Base-by-base conservation (phyloP, 37 sponge, comb jelly and placozoan species). In the Chondrosia reniformis region DNA sequence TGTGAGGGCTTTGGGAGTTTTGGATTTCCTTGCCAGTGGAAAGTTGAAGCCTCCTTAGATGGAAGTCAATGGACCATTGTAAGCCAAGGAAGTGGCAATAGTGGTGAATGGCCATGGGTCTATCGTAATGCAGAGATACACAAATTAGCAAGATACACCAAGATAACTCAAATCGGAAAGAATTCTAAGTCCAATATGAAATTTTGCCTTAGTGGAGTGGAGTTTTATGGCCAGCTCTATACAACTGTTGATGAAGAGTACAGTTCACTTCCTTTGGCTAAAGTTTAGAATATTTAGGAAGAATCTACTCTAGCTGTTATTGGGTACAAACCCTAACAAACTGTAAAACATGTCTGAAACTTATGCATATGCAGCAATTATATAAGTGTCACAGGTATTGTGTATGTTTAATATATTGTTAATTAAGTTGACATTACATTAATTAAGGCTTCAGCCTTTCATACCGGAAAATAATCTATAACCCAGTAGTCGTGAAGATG, bases 161-260 rank as follows among this genome's bases (percentile, higher is more conserved):
- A 45, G 21, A 45, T 77, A 19, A 57, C 56, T 33, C 78, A 57
- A 25, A 42, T 77, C 17, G 78, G 78, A 10, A 9, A 22, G 61
- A 77, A 77, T 36, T 30, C 42, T 7, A 45, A 32, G 15, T 42
- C 44, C 0, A 77, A 77, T 36, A 7, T 59, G 25, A 56, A 30
- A 43, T 39, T 77, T 62, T 77, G 78, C 36, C 78, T 77, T 62
- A 77, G 62, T 77, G 78, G 78, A 9, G 28, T 77, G 13, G 78
- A 77, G 42, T 33, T 77, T 12, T 77, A 59, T 49, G 78, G 78
- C 33, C 6, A 77, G 13, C 43, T 77, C n/a, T 77, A 77, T 41
- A 46, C 37, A n/a, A 59, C 78, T 21, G 34, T 58, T 10, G 62
- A 34, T 21, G 72, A 69, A 19, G 61, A 59, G 22, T n/a, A n/a